Conservation (phyloP, 2,113 vertebrate genomes). For the Chionodraco myersi region DNA sequence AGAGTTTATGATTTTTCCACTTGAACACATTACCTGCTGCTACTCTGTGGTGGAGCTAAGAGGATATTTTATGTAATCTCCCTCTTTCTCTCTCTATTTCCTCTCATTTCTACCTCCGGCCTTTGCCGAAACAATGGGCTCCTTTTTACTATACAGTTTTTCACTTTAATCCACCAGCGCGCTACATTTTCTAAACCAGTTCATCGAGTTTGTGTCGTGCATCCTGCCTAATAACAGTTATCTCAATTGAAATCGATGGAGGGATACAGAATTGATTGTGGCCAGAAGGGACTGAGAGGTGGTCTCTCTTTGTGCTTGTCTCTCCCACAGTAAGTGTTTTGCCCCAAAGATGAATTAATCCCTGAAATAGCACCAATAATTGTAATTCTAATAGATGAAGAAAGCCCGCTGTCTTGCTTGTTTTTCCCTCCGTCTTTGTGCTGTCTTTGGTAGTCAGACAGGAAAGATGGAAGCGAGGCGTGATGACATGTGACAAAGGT, state of each 20-base stretch:
- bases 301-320: constrained; percentile 13
- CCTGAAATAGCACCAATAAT: not conserved
- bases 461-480: constrained; percentile 70
- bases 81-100: constrained; percentile 35
- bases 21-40: constrained; percentile 49
- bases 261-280: constrained; percentile 49
- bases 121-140: constrained; percentile 30
- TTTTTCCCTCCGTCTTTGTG: constrained; percentile 32
- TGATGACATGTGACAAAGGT: constrained; percentile 72
- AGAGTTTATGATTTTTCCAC: constrained; percentile 17
- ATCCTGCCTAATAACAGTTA: constrained; percentile 68
- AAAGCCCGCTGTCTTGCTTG: constrained; percentile 7
- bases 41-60: constrained; percentile 25
- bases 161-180: constrained; percentile 39
- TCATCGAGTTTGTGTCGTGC: constrained; percentile 53
- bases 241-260: constrained; percentile 79
- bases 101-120: constrained; percentile 34
- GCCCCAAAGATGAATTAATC: not conserved
- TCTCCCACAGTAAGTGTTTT: not conserved
- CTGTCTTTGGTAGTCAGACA: constrained; percentile 47
- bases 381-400: constrained; percentile 17
- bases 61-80: constrained; percentile 62
- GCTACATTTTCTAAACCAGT: constrained; percentile 28
- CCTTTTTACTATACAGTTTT: constrained; percentile 10
- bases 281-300: constrained; percentile 31